These are phyloP conservation scores for Sceloporus tristichus DNA, from an alignment of 2,113 vertebrate species.

Conservation along the genomic window DNA sequence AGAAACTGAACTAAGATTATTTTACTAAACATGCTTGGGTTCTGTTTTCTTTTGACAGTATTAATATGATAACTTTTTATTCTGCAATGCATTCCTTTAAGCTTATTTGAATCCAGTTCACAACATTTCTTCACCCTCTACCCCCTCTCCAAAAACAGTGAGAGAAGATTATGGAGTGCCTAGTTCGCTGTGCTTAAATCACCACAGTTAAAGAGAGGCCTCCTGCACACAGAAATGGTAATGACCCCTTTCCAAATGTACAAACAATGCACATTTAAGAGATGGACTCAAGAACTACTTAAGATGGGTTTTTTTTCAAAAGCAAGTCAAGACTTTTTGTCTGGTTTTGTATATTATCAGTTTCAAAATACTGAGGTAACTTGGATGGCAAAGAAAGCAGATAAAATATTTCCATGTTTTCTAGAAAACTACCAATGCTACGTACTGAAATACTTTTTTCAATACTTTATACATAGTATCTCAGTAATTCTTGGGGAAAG, in stretches of 20 bases:
- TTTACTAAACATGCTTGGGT: background rate
- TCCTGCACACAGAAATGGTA: too few species aligned
- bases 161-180: too few species aligned
- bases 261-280: background rate
- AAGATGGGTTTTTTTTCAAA: background rate
- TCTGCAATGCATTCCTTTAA: background rate
- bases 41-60: background rate
- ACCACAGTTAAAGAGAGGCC: background rate
- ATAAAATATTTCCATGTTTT: background rate
- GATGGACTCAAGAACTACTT: background rate
- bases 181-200: too few species aligned
- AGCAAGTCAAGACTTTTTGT: background rate
- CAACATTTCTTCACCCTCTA: background rate
- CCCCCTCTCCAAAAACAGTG: fast-evolving
- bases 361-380: background rate
- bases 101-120: background rate
- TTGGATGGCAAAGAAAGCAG: background rate
- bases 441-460: background rate
- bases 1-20: constrained; percentile 26
- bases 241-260: background rate
- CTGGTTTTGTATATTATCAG: background rate
- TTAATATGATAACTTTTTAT: fast-evolving
- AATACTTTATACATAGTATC: background rate
- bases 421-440: background rate
- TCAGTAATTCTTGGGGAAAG: too few species aligned